Conservation (phyloP, 2,888 invertebrate genomes). For the Arctia plantaginis region DNA sequence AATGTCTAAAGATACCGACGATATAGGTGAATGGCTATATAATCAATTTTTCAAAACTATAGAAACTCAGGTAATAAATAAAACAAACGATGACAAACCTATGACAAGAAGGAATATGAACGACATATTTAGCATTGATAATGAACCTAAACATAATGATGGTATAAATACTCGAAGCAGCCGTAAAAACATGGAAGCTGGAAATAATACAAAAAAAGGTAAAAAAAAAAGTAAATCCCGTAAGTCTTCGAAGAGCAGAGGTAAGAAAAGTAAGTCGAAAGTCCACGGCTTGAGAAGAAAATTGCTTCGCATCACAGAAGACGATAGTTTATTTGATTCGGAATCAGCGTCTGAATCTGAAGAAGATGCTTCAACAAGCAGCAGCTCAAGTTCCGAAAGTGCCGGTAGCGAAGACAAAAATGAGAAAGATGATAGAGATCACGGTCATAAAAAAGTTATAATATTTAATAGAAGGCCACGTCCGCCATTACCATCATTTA, state of each 20-base stretch:
- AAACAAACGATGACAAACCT: slow-evolving; percentile 59
- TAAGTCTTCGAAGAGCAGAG: slow-evolving; percentile 49
- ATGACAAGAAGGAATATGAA: slow-evolving; percentile 67
- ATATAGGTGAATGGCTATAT: slow-evolving; percentile 80
- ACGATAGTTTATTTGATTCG: slow-evolving; percentile 76
- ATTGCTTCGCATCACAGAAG: slow-evolving; percentile 72
- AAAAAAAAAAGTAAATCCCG: slow-evolving; percentile 53
- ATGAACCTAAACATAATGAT: not conserved
- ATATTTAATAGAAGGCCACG: slow-evolving; percentile 74
- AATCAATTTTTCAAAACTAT: slow-evolving; percentile 82
- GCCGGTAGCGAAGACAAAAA: slow-evolving; percentile 18
- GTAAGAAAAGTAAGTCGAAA: slow-evolving; percentile 56
- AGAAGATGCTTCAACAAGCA: slow-evolving; percentile 45
- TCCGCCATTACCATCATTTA: slow-evolving; percentile 76
- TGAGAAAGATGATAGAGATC: slow-evolving; percentile 50
- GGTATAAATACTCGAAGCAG: not conserved
- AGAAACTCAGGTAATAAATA: slow-evolving; percentile 78
- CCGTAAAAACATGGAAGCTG: not conserved
- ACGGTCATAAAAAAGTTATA: slow-evolving; percentile 75
- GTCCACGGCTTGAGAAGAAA: slow-evolving; percentile 65
- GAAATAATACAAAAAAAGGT: slow-evolving; percentile 10
- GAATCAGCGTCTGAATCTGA: slow-evolving; percentile 50
- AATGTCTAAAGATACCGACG: slow-evolving; percentile 71
- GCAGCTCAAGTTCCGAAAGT: slow-evolving; percentile 24
- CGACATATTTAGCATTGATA: not conserved